These are phyloP conservation scores for Limosa lapponica DNA, from an alignment of 2,797 vertebrate genomes.

Conservation along the genomic window DNA sequence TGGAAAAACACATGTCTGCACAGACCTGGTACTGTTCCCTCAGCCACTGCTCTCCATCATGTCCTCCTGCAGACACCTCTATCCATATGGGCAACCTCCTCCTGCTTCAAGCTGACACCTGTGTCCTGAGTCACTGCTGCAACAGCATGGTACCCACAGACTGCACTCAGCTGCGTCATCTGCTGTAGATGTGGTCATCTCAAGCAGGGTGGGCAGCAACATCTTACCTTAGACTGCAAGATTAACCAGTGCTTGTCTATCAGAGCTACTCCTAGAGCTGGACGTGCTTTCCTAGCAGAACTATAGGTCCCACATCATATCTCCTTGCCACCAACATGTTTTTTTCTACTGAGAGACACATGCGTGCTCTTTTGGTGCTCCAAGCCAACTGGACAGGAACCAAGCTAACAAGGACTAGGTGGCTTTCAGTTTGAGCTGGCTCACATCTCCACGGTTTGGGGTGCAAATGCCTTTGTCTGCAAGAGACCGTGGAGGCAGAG, in stretches of 20 bases:
- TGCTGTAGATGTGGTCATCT: background rate
- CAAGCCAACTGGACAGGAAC: background rate
- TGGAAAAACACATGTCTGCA: accelerated
- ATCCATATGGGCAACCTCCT: background rate
- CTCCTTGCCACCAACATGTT: background rate
- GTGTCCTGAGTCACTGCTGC: background rate
- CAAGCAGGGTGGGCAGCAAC: background rate
- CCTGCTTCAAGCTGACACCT: background rate
- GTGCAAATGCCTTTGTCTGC: background rate
- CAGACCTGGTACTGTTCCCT: background rate
- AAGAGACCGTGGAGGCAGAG: background rate
- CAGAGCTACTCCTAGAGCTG: background rate
- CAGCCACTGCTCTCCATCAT: background rate
- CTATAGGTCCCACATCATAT: background rate
- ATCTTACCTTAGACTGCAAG: background rate
- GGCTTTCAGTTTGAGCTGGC: background rate
- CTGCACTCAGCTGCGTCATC: background rate
- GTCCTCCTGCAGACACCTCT: background rate
- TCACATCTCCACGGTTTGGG: background rate
- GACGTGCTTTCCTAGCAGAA: background rate
- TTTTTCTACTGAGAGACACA: background rate
- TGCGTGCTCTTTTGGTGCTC: accelerated
- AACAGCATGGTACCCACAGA: accelerated
- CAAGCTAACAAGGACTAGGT: background rate
- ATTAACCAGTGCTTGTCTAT: background rate